Evolutionary conservation across 2,113 vertebrate species (phyloP), one percentile per base, ranked within the genome.

Genomic region (Notiomystis cincta): DNA sequence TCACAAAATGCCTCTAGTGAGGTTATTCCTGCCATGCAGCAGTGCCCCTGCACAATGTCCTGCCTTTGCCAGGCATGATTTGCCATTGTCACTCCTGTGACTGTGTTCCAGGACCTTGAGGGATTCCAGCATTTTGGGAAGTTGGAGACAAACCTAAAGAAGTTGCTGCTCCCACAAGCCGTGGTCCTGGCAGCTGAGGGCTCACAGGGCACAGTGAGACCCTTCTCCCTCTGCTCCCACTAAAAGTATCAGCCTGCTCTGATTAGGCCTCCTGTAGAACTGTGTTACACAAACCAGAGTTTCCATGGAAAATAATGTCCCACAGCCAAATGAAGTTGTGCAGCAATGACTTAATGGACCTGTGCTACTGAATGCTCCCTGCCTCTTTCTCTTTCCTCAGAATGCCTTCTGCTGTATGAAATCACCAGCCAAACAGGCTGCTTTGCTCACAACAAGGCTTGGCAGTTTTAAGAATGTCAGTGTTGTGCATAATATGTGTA

Each of bases 131-230:
- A 23, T 60, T 82, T 31, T 0, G 6, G 35, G 31, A 51, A 64
- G 21, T 4, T 70, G 56, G 31, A 87, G 45, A 30, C 15, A 83
- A 66, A 42, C 8, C 50, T 15, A 13, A 31, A 37, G n/a, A 25
- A 4, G 2, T 53, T 86, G 71, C 48, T 37, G 25, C 11, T 88
- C 31, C 38, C 1, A 0, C 23, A 45, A 45, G 21, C 31, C 1
- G 1, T 0, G 2, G 13, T 65, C 11, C 25, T 11, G 3, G 48
- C 64, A 80, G 67, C 40, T 1, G 1, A 62, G 33, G 47, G 13
- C 50, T 38, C 1, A 0, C 0, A 12, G 37, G 31, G 8, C 1
- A 0, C 48, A 51, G 11, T 0, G 7, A 73, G 37, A 7, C 2
- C 1, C 27, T 94, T 15, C 33, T 89, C 33, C 3, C 5, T 37